Base-by-base conservation (phyloP, 2,888 invertebrate species). In the Acleris sparsana region DNA sequence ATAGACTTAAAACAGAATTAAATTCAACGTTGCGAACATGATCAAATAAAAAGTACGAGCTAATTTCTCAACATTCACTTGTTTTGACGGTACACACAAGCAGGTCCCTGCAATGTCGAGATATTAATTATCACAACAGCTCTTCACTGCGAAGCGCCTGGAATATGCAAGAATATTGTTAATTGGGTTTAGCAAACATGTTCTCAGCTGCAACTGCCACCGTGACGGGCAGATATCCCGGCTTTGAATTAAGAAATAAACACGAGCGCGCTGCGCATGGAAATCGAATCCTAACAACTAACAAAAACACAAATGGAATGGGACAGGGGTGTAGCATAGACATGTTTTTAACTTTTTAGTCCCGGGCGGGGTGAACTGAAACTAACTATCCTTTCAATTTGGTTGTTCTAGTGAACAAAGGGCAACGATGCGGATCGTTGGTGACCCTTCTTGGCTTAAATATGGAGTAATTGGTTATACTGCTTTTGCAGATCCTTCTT, bases 391-490 rank as follows among this genome's bases (percentile, higher is more conserved):
- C 48, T 59, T 60, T 60, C 55, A 53, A 63, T 65, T 60, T 55
- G 60, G 60, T 53, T 63, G 62, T 48, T 53, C 58, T 48, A 5
- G 49, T 49, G 29, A 60, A 60, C 49, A 60, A 64, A 57, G 60
- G 44, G 49, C 60, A 53, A 7, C 53, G 64, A 43, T 59, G 25
- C 48, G 53, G 59, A 60, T 53, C 59, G 60, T 44, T 56, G 55
- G 60, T 51, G 52, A 66, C 65, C 56, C 46, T 61, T 57, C 60
- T 25, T 22, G 25, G 17, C 43, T 43, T 60, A 55, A 65, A 46
- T 16, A 56, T 56, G n/a, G 49, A 49, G 33, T 43, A 60, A 25
- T 48, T 62, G 68, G 57, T 69, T 67, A 60, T 62, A 44, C 60
- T 52, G 1, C 39, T 33, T 33, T 33, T 33, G 33, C 33, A 33